Evolutionary conservation across 2,113 vertebrate genomes (phyloP).

Genomic region (Scalopus aquaticus): DNA sequence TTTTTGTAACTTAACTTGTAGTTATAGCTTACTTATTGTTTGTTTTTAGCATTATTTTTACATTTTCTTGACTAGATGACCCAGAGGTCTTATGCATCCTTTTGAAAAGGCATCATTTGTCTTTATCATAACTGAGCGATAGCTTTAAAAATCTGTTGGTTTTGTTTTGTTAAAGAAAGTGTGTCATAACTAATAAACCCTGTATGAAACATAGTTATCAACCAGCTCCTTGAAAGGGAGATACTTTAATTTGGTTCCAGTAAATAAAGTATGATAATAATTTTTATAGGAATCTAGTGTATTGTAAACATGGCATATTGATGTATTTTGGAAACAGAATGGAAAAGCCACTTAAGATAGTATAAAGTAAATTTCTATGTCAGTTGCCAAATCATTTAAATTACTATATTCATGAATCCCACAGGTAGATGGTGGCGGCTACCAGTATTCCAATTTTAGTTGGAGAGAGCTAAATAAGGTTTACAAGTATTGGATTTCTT

Average conservation of each 20-base stretch:
- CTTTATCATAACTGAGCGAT: conserved; percentile 71
- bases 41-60: conserved; percentile 83
- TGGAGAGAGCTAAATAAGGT: conserved; percentile 65
- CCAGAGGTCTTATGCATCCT: conserved; percentile 75
- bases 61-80: conserved; percentile 83
- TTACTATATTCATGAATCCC: conserved; percentile 55
- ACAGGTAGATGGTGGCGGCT: conserved; percentile 37
- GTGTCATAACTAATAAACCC: conserved; percentile 74
- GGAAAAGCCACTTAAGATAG: conserved; percentile 82
- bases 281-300: conserved; percentile 80
- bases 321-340: conserved; percentile 82
- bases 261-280: conserved; percentile 83
- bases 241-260: conserved; percentile 84
- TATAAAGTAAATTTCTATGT: conserved; percentile 70
- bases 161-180: conserved; percentile 76
- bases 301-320: conserved; percentile 84
- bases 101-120: conserved; percentile 72
- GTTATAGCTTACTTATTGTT: conserved; percentile 76
- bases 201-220: conserved; percentile 74
- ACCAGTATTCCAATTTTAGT: conserved; percentile 69
- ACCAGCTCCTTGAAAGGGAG: conserved; percentile 68
- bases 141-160: conserved; percentile 73
- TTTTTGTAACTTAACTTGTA: conserved; percentile 79
- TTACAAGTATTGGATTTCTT: conserved; percentile 68
- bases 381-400: conserved; percentile 69